These are phyloP conservation scores for Phenganax subtilis DNA, from an alignment of 92 coral and sea anemone species.

Conservation along the genomic window DNA sequence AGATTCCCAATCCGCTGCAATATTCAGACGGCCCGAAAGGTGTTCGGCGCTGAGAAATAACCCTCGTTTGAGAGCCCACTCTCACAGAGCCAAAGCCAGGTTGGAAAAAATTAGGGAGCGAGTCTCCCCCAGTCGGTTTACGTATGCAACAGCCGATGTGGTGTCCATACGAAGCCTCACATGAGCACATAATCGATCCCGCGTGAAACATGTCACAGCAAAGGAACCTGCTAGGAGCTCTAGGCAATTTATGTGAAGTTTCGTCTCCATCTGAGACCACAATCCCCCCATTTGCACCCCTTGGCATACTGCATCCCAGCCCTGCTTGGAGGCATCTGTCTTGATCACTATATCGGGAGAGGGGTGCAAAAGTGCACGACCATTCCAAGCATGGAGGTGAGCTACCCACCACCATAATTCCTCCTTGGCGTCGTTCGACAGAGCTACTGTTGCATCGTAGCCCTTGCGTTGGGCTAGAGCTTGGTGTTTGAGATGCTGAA, in stretches of 20 bases:
- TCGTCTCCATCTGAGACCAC: constrained; percentile 42
- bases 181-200: neutral
- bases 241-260: constrained; percentile 13
- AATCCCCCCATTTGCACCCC: constrained; percentile 17
- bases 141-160: neutral
- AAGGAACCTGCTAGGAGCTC: constrained; percentile 19
- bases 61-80: neutral
- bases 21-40: constrained; percentile 23
- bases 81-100: constrained; percentile 6
- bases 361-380: constrained; percentile 20
- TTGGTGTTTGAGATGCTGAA: constrained; percentile 20
- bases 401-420: neutral
- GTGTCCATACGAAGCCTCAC: neutral
- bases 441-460: constrained; percentile 14
- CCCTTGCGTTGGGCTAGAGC: constrained; percentile 12
- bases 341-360: constrained; percentile 40
- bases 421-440: neutral
- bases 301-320: constrained; percentile 20
- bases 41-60: constrained; percentile 31
- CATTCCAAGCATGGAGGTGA: constrained; percentile 7
- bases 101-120: neutral
- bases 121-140: neutral
- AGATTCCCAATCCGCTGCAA: constrained; percentile 29
- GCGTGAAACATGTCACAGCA: neutral
- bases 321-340: constrained; percentile 35